phyloP scores from a whole-genome alignment of 2,113 vertebrate genomes.

The Pungitius pungitius region DNA sequence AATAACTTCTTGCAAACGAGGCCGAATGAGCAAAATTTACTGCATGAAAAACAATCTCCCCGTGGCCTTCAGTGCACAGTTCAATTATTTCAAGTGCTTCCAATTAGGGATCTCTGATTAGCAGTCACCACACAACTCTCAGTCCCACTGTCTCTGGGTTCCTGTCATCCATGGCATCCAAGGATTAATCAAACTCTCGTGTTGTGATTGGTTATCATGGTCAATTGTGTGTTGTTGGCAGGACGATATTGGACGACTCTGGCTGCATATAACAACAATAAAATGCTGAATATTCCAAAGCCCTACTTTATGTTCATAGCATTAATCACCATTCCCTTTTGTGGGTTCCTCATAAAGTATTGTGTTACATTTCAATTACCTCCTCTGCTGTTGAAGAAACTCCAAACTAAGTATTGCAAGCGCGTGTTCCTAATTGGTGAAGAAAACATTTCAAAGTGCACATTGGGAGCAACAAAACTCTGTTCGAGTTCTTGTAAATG shows the following conservation, averaged over 20 bases:
- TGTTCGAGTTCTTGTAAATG: slow-evolving; percentile 27
- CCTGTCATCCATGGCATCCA: neutral
- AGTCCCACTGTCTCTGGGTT: neutral
- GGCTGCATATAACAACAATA: neutral
- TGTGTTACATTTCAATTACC: slow-evolving; percentile 29
- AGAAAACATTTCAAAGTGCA: slow-evolving; percentile 46
- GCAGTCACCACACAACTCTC: slow-evolving; percentile 21
- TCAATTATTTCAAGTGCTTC: slow-evolving; percentile 25
- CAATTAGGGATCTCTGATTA: slow-evolving; percentile 23
- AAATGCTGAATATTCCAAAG: slow-evolving; percentile 4
- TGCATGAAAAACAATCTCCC: slow-evolving; percentile 7
- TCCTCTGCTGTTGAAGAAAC: slow-evolving; percentile 17
- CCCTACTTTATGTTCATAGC: slow-evolving; percentile 23
- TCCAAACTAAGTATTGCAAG: slow-evolving; percentile 22
- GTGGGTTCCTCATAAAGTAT: slow-evolving; percentile 29
- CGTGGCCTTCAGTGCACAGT: slow-evolving; percentile 4
- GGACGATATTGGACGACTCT: neutral
- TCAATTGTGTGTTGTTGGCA: neutral
- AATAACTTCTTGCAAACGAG: slow-evolving; percentile 29
- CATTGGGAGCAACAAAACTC: slow-evolving; percentile 37
- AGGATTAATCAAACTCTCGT: slow-evolving; percentile 6
- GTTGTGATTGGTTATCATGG: neutral
- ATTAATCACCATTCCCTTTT: slow-evolving; percentile 31
- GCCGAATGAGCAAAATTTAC: slow-evolving; percentile 15
- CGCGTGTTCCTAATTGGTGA: slow-evolving; percentile 36